These are phyloP conservation scores for Pteronotus mesoamericanus DNA, from an alignment of 2,797 vertebrate species.

Conservation along the genomic window DNA sequence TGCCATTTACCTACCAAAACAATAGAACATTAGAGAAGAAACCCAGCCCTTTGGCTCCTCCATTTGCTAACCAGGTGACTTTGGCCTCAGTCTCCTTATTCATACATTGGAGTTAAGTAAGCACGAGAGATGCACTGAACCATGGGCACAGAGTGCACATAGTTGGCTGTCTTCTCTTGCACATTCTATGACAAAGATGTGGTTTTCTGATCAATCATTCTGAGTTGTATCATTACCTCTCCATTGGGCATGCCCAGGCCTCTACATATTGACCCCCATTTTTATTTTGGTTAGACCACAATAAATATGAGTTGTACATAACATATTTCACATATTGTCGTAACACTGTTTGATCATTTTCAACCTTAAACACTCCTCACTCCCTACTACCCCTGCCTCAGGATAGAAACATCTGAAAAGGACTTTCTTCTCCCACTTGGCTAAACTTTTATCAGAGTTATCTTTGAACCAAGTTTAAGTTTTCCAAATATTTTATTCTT, in stretches of 20 bases:
- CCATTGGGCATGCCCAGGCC: not conserved
- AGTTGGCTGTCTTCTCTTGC: not conserved
- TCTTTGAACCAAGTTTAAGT: not conserved
- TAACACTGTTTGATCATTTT: not conserved
- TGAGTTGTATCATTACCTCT: not conserved
- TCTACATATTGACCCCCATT: not conserved
- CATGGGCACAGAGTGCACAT: not conserved
- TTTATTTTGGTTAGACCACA: not conserved
- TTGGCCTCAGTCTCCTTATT: not conserved
- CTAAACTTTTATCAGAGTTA: not conserved
- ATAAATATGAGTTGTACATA: not conserved
- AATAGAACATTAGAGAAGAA: not conserved
- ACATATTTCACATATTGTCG: not conserved
- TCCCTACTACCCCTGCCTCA: not conserved
- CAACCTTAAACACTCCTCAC: not conserved
- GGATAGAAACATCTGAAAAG: not conserved
- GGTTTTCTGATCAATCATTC: not conserved
- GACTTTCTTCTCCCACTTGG: not conserved
- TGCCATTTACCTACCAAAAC: not conserved
- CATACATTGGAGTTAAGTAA: not conserved
- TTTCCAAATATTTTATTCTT: conserved; percentile 36
- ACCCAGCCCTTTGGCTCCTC: not conserved
- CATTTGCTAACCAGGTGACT: not conserved
- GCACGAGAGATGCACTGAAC: not conserved
- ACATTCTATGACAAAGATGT: not conserved